These are phyloP conservation scores for Macrotus californicus DNA, from an alignment of 2,113 vertebrate genomes.

Conservation along the genomic window DNA sequence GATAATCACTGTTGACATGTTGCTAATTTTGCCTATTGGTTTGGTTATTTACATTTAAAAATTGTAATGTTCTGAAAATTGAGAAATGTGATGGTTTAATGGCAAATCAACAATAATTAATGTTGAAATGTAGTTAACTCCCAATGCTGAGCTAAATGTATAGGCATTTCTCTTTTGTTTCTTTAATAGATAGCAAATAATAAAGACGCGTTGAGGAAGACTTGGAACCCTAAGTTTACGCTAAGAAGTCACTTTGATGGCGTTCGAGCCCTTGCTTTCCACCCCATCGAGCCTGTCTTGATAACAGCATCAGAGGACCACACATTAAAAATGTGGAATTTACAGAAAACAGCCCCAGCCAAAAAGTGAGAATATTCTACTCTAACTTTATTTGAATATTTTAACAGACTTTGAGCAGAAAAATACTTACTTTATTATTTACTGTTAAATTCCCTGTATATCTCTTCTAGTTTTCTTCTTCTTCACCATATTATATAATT, in stretches of 20 bases:
- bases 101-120: conserved; percentile 48
- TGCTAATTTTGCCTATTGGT: background rate
- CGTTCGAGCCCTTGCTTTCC: conserved; percentile 94
- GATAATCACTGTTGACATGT: background rate
- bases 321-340: conserved; percentile 99
- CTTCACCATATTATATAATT: background rate
- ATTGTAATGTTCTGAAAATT: conserved; percentile 4
- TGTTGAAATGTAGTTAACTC: conserved; percentile 33
- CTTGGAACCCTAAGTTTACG: conserved; percentile 99
- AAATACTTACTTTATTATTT: conserved; percentile 24
- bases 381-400: conserved; percentile 11
- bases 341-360: conserved; percentile 96
- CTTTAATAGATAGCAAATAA: conserved; percentile 92
- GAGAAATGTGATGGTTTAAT: background rate
- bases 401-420: conserved; percentile 15
- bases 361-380: conserved; percentile 88
- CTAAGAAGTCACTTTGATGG: conserved; percentile 98
- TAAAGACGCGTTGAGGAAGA: conserved; percentile 97
- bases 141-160: conserved; percentile 40
- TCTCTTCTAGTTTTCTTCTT: background rate
- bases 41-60: conserved; percentile 33
- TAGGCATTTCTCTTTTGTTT: conserved; percentile 64
- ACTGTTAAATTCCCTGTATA: background rate
- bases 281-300: conserved; percentile 94
- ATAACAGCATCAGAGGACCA: conserved; percentile 98